phyloP scores from a whole-genome alignment of 2,888 invertebrate species.

The Diarsia dahlii region DNA sequence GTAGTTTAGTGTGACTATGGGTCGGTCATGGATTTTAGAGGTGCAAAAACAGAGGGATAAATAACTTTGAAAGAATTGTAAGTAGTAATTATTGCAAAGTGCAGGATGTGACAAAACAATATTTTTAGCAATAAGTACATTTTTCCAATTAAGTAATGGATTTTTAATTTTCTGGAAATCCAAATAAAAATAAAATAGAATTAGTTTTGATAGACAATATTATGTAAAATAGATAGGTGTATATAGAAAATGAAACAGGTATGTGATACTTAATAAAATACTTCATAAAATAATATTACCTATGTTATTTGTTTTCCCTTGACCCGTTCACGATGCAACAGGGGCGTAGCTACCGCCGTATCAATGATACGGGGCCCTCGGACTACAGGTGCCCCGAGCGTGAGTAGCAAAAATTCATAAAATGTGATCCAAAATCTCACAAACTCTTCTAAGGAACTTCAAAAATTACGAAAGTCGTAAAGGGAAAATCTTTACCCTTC shows the following conservation, averaged over 20 bases:
- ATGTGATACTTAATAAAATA: constrained; percentile 33
- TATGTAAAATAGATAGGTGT: constrained; percentile 1
- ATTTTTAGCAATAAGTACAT: not conserved
- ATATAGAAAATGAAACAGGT: constrained; percentile 14
- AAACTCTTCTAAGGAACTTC: too few species aligned
- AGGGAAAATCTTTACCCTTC: too few species aligned
- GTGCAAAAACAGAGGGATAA: too few species aligned
- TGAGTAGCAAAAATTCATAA: too few species aligned
- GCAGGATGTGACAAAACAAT: not conserved
- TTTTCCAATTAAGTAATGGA: not conserved
- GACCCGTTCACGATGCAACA: not conserved
- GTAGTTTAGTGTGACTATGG: too few species aligned
- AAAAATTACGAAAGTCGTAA: too few species aligned
- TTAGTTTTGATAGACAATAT: not conserved
- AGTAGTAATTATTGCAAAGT: not conserved
- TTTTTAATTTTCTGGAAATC: not conserved
- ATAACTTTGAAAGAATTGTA: not conserved
- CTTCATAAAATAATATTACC: not conserved
- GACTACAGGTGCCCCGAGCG: too few species aligned
- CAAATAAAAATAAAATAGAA: not conserved
- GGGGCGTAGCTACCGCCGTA: too few species aligned
- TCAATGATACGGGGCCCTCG: too few species aligned
- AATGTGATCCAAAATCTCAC: too few species aligned
- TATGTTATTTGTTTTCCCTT: not conserved
- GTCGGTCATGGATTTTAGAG: too few species aligned